Percentiles rank a stretch among this genome's conserved stretches.
phyloP scores from a whole-genome alignment of 2,113 vertebrate genomes.

The Cryptotis parvus region DNA sequence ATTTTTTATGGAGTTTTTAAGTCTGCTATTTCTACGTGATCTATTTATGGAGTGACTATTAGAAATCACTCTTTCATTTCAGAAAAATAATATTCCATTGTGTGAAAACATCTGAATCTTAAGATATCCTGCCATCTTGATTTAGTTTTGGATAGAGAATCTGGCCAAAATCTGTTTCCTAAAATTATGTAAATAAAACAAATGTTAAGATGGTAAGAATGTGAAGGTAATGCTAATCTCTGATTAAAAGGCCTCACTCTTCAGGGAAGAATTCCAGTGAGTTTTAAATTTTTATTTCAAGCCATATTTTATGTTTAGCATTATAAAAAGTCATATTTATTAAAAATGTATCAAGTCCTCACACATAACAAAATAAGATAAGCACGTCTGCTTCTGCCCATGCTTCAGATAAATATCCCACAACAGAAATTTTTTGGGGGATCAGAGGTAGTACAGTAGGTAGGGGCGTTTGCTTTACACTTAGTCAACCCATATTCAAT shows the following conservation, averaged over 20 bases:
- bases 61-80: slow-evolving; percentile 53
- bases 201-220: neutral
- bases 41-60: slow-evolving; percentile 33
- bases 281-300: slow-evolving; percentile 39
- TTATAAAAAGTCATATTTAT: neutral
- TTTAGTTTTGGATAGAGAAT: slow-evolving; percentile 23
- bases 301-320: neutral
- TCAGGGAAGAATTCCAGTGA: neutral
- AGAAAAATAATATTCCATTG: slow-evolving; percentile 41
- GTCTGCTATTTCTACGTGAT: slow-evolving; percentile 33
- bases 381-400: neutral
- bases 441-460: no score
- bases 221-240: neutral
- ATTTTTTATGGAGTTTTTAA: slow-evolving; percentile 64
- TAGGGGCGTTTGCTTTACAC: no score
- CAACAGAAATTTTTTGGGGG: neutral
- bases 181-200: slow-evolving; percentile 37
- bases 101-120: slow-evolving; percentile 24
- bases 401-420: slow-evolving; percentile 32
- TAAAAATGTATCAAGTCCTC: slow-evolving; percentile 40
- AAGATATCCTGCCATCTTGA: slow-evolving; percentile 16
- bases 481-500: no score
- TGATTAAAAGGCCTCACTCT: slow-evolving; percentile 33
- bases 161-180: slow-evolving; percentile 4
- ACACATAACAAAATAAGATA: slow-evolving; percentile 20